Evolutionary conservation across 2,797 vertebrate genomes (phyloP).

Genomic region (Ctenochaetus hawaiiensis): DNA sequence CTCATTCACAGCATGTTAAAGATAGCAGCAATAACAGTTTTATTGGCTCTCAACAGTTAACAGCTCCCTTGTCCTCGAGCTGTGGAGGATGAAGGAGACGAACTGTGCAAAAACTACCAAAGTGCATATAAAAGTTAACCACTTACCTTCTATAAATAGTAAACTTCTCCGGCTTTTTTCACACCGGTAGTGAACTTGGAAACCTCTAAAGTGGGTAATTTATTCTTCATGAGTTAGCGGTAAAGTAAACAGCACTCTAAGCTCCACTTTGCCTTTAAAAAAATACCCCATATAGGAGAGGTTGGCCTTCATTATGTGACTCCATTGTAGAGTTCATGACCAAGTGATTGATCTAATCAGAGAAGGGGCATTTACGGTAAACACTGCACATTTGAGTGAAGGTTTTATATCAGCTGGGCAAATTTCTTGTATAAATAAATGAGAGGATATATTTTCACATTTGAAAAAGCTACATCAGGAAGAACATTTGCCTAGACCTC

Average conservation of each 20-base stretch:
- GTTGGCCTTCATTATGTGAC: constrained; percentile 68
- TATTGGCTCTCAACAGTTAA: constrained; percentile 82
- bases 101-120: constrained; percentile 79
- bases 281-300: constrained; percentile 52
- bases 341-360: constrained; percentile 71
- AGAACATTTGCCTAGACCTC: constrained; percentile 27
- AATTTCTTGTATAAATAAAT: constrained; percentile 71
- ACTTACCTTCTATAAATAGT: constrained; percentile 85
- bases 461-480: constrained; percentile 50
- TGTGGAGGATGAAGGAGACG: constrained; percentile 78
- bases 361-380: constrained; percentile 64
- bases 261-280: constrained; percentile 67
- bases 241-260: constrained; percentile 74
- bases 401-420: constrained; percentile 61
- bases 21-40: constrained; percentile 85
- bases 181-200: constrained; percentile 68
- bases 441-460: constrained; percentile 49
- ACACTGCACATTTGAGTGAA: constrained; percentile 58
- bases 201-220: constrained; percentile 82
- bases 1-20: constrained; percentile 83
- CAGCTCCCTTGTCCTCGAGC: constrained; percentile 80
- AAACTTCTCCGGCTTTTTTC: constrained; percentile 72
- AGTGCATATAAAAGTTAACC: constrained; percentile 84
- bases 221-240: constrained; percentile 81
- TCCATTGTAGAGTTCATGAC: constrained; percentile 71